These are phyloP conservation scores for Nannoperca obscura DNA, from an alignment of 2,797 vertebrate genomes.

Conservation along the genomic window DNA sequence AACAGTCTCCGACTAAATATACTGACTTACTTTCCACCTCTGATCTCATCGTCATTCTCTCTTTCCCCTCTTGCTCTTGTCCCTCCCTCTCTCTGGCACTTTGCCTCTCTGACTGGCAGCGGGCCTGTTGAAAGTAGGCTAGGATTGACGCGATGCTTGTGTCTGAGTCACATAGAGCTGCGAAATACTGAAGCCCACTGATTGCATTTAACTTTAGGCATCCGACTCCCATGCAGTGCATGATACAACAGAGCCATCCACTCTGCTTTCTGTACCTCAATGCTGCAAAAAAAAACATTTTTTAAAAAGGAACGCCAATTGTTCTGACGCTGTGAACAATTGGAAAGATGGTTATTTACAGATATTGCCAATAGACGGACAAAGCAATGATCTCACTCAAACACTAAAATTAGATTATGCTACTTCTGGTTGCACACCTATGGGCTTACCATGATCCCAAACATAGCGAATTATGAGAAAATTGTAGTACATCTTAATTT, in stretches of 20 bases:
- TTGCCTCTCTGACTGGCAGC: conserved; percentile 79
- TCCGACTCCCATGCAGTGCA: conserved; percentile 79
- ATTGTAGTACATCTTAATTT: conserved; percentile 7
- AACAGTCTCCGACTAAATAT: conserved; percentile 24
- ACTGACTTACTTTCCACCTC: conserved; percentile 55
- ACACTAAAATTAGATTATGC: conserved; percentile 18
- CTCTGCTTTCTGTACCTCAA: conserved; percentile 66
- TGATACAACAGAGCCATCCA: conserved; percentile 79
- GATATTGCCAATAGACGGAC: conserved; percentile 28
- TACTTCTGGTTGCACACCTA: conserved; percentile 7
- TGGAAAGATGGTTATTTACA: conserved; percentile 49
- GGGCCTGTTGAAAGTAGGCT: conserved; percentile 84
- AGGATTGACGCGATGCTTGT: conserved; percentile 84
- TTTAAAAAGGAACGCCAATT: conserved; percentile 27
- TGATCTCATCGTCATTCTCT: conserved; percentile 65
- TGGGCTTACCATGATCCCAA: conserved; percentile 3
- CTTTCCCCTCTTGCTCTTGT: conserved; percentile 49
- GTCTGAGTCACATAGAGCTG: conserved; percentile 85
- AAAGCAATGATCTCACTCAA: conserved; percentile 35
- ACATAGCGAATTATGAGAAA: conserved; percentile 7
- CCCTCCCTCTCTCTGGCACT: conserved; percentile 69
- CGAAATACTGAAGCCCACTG: conserved; percentile 85
- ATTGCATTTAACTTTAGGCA: conserved; percentile 83
- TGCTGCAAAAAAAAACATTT: conserved; percentile 64
- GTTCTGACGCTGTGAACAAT: conserved; percentile 53